Conservation (phyloP, 2,113 vertebrate genomes). For the Mormoops blainvillei region DNA sequence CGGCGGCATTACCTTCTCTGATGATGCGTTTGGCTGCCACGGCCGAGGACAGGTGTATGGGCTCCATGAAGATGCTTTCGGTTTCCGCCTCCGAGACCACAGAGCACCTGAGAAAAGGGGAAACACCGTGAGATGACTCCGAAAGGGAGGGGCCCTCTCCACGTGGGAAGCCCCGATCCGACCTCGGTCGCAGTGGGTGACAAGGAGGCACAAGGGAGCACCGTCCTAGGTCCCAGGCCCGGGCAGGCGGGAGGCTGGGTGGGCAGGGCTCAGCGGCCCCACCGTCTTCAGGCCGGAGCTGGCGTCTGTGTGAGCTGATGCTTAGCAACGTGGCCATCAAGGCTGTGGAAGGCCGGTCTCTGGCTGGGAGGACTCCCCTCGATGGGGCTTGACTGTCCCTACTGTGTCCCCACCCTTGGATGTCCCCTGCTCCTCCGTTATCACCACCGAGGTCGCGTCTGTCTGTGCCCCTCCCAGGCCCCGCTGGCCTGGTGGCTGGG, state of each 20-base stretch:
- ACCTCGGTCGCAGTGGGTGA: not conserved
- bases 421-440: not conserved
- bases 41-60: conserved; percentile 94
- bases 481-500: not conserved
- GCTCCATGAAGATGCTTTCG: conserved; percentile 97
- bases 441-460: not conserved
- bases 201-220: fast-evolving
- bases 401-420: not conserved
- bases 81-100: conserved; percentile 89
- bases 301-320: not conserved
- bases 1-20: conserved; percentile 86
- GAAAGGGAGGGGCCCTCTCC: not conserved
- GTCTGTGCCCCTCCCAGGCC: too few species aligned
- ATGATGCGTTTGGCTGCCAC: conserved; percentile 95
- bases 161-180: not conserved
- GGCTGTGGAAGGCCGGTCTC: not conserved
- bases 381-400: not conserved
- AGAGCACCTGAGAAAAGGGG: conserved; percentile 85
- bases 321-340: fast-evolving
- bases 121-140: not conserved
- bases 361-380: not conserved
- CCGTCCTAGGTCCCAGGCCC: not conserved
- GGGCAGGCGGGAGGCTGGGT: fast-evolving
- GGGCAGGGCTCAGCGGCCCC: not conserved
- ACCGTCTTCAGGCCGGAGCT: not conserved